Evolutionary conservation across 2,113 vertebrate species (phyloP), one percentile per base, ranked within the genome.

Genomic region (Daphoenositta chrysoptera): DNA sequence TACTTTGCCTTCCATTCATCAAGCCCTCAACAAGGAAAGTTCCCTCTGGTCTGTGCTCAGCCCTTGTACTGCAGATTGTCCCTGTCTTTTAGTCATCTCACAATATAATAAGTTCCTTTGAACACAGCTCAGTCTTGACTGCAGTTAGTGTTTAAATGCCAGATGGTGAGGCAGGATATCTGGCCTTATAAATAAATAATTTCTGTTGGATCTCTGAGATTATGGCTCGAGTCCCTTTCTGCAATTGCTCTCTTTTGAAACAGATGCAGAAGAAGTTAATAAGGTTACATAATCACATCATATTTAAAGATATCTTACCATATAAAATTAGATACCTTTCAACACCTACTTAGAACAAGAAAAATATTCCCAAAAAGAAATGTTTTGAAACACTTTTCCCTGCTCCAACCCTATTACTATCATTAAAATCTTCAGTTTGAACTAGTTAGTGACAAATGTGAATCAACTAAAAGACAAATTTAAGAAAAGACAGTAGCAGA

Each of bases 321-420:
- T 27, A 30, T 39, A 58, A 71, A 85, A 6, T 56, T 60, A 51
- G 33, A 15, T 47, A 58, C 33, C 28, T 80, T 90, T 88, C 56
- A 76, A 76, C 6, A 51, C 7, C 22, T 66, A 50, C 50, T 61
- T 73, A 30, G 27, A 66, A 10, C 7, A 78, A 68, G 33, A 26
- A 26, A 76, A 72, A n/a, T 18, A 65, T 15, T 87, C 7, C 54
- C 28, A 65, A 91, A 42, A 17, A 35, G 68, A 77, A 87, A 68
- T 1, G 0, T 47, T 85, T 60, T 72, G 5, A 79, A 94, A 73
- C 5, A 44, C 33, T 69, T 61, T 90, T 64, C 20, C 20, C 6
- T 68, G 8, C 3, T 5, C 16, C 24, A 63, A 48, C 1, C 3
- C 1, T 76, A n/a, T 35, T 28, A 26, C 3, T 1, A 17, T 40